Percentiles rank a stretch among this genome's conserved stretches.
These are phyloP conservation scores for Tupaia tana DNA, from an alignment of 2,113 vertebrate genomes.

Conservation along the genomic window DNA sequence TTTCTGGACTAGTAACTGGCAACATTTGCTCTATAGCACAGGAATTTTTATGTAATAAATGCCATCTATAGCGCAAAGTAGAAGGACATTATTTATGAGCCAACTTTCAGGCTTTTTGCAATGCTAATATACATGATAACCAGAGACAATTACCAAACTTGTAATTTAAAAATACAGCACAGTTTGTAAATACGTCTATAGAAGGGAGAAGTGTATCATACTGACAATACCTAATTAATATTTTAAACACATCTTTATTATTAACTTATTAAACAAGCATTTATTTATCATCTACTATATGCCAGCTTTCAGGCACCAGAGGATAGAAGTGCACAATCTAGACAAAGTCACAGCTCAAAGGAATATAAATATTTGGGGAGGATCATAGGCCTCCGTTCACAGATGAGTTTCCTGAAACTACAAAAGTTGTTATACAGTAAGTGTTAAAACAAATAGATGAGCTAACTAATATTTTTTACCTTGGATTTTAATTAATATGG, in stretches of 20 bases:
- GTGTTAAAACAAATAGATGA: not conserved
- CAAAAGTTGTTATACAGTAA: not conserved
- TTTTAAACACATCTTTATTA: constrained; percentile 3
- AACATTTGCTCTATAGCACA: constrained; percentile 53
- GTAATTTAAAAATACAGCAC: constrained; percentile 3
- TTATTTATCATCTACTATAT: not conserved
- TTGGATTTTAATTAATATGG: not conserved
- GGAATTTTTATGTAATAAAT: constrained; percentile 52
- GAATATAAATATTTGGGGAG: not conserved
- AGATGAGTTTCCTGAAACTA: not conserved
- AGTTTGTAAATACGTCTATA: not conserved
- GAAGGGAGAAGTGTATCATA: not conserved
- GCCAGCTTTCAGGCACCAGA: not conserved
- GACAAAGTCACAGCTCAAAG: not conserved
- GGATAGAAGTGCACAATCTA: not conserved
- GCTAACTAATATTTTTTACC: not conserved
- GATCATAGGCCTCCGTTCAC: not conserved
- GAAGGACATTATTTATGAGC: constrained; percentile 41
- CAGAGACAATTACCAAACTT: constrained; percentile 16
- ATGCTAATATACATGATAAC: not conserved
- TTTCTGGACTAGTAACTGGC: not conserved
- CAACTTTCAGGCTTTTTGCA: constrained; percentile 21
- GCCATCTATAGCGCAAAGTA: not conserved
- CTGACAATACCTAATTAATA: not conserved
- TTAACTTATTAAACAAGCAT: not conserved